phyloP scores from a whole-genome alignment of 53 echinoderm and acorn worm species.

The Apostichopus leukothele region DNA sequence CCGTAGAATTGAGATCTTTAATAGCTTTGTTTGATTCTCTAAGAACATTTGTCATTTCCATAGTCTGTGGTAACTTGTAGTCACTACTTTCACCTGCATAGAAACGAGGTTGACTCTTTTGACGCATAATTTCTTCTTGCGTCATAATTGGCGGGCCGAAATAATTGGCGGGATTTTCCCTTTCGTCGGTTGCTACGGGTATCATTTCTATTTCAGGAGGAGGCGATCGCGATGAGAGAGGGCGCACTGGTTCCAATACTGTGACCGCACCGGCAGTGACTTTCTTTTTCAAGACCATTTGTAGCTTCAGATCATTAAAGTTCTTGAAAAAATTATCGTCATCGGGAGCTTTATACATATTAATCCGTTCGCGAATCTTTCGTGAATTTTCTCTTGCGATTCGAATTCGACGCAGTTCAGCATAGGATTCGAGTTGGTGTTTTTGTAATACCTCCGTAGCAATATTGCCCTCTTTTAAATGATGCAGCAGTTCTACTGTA shows the following conservation, averaged over 20 bases:
- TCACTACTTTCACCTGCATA: slow-evolving; percentile 74
- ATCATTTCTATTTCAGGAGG: slow-evolving; percentile 69
- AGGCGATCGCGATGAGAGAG: slow-evolving; percentile 41
- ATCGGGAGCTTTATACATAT: slow-evolving; percentile 70
- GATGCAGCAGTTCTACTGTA: slow-evolving; percentile 60
- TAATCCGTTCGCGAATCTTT: slow-evolving; percentile 60
- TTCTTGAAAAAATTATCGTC: slow-evolving; percentile 77
- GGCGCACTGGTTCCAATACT: slow-evolving; percentile 26
- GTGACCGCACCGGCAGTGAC: slow-evolving; percentile 15
- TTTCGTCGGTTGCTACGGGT: slow-evolving; percentile 58
- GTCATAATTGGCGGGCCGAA: slow-evolving; percentile 83
- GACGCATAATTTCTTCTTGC: slow-evolving; percentile 66
- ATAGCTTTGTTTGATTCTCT: slow-evolving; percentile 49
- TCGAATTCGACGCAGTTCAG: slow-evolving; percentile 47
- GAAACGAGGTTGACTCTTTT: slow-evolving; percentile 80
- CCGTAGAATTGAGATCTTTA: slow-evolving; percentile 16
- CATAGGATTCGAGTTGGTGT: slow-evolving; percentile 46
- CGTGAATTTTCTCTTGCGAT: slow-evolving; percentile 8
- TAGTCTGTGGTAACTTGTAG: slow-evolving; percentile 62
- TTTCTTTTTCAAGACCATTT: slow-evolving; percentile 62
- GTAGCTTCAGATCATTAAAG: slow-evolving; percentile 75
- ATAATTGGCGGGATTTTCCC: slow-evolving; percentile 89
- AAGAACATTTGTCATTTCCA: slow-evolving; percentile 21
- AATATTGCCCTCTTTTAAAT: slow-evolving; percentile 75
- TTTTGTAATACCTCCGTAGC: slow-evolving; percentile 45